Percentiles rank a stretch among this genome's conserved stretches.
Evolutionary conservation across 1,140 invertebrate genomes (phyloP).

Genomic region (Ips typographus): DNA sequence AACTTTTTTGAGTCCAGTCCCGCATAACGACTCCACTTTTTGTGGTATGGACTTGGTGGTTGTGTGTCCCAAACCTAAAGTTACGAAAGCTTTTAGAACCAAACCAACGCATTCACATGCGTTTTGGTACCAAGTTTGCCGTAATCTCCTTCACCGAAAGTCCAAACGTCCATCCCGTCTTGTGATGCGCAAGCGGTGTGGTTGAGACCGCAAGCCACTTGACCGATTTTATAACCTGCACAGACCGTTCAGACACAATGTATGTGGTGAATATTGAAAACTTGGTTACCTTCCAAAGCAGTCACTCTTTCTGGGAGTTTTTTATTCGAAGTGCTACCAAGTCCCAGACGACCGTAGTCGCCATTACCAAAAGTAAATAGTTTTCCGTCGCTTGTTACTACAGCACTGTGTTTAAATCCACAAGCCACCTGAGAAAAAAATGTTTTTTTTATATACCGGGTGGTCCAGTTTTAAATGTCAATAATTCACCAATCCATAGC

Average conservation of each 20-base stretch:
- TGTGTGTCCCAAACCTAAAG: conserved; percentile 58
- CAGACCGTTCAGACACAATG: background rate
- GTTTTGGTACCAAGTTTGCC: conserved; percentile 56
- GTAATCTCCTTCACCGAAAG: conserved; percentile 70
- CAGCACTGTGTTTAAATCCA: conserved; percentile 70
- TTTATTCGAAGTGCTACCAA: conserved; percentile 63
- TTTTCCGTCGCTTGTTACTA: conserved; percentile 65
- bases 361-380: conserved; percentile 70
- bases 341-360: conserved; percentile 66
- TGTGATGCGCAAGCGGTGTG: conserved; percentile 64
- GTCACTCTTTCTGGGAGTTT: conserved; percentile 63
- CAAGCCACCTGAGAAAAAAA: conserved; percentile 54
- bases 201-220: conserved; percentile 63
- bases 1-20: conserved; percentile 62
- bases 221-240: conserved; percentile 50
- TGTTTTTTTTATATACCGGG: too few species aligned
- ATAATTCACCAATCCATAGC: too few species aligned
- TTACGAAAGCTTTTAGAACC: background rate
- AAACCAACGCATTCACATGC: background rate
- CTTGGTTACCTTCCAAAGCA: conserved; percentile 48
- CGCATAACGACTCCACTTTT: conserved; percentile 59
- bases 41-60: conserved; percentile 60
- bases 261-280: background rate
- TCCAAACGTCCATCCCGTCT: conserved; percentile 64
- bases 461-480: too few species aligned